phyloP scores from a whole-genome alignment of 2,797 vertebrate genomes.

The Dipus sagitta region DNA sequence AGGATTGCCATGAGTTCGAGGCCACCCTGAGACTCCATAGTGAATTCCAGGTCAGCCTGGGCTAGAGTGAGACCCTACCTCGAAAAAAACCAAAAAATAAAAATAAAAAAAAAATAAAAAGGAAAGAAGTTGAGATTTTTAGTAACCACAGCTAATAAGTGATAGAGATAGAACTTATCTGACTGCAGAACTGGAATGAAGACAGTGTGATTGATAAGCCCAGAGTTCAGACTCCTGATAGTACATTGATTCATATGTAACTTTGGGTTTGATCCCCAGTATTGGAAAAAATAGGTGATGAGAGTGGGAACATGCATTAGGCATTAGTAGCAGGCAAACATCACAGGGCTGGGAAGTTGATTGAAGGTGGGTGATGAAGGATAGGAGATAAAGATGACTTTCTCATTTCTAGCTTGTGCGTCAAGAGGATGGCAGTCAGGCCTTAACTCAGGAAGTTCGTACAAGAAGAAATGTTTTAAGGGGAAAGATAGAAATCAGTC shows the following conservation, averaged over 20 bases:
- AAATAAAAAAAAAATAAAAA: no score
- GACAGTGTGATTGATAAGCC: background rate
- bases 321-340: background rate
- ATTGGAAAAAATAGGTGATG: background rate
- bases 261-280: background rate
- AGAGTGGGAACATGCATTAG: background rate
- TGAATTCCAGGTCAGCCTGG: no score
- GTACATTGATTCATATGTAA: background rate
- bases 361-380: constrained; percentile 1
- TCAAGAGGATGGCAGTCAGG: background rate
- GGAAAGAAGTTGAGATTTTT: background rate
- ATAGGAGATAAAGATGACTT: background rate
- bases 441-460: background rate
- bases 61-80: no score
- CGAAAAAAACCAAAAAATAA: no score
- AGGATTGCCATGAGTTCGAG: no score
- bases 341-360: background rate
- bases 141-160: background rate
- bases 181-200: background rate
- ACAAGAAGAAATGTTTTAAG: constrained; percentile 36
- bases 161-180: constrained; percentile 29
- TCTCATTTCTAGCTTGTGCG: constrained; percentile 4
- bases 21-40: no score
- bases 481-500: background rate
- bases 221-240: constrained; percentile 18